phyloP scores from a whole-genome alignment of 2,888 invertebrate genomes.

The Unio pictorum region DNA sequence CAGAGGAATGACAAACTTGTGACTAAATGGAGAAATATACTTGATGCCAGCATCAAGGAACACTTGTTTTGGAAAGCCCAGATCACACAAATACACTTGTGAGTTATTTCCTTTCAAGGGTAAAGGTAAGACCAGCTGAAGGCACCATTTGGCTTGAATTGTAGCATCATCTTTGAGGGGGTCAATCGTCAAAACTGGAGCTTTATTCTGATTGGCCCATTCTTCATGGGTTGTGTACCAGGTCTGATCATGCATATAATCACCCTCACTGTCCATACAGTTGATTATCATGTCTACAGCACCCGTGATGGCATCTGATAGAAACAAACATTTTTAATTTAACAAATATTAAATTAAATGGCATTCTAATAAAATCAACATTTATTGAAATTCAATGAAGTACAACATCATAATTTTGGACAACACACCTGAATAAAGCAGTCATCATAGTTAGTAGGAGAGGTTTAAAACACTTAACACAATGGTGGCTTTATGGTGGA shows the following conservation, averaged over 20 bases:
- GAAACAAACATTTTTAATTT: conserved; percentile 1
- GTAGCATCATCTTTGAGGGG: conserved; percentile 79
- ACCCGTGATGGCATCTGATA: conserved; percentile 57
- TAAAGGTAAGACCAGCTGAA: conserved; percentile 82
- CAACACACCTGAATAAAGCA: too few species aligned
- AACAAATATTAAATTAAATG: background rate
- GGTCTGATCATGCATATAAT: conserved; percentile 44
- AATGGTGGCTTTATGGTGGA: too few species aligned
- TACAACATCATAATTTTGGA: too few species aligned
- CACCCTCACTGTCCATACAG: conserved; percentile 67
- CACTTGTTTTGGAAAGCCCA: conserved; percentile 85
- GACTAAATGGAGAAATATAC: conserved; percentile 89
- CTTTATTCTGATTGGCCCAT: conserved; percentile 82
- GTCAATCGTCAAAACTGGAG: conserved; percentile 84
- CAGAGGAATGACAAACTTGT: conserved; percentile 85
- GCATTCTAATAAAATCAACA: background rate
- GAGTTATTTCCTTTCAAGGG: conserved; percentile 77
- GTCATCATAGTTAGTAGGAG: too few species aligned
- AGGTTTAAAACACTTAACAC: too few species aligned
- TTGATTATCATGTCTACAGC: conserved; percentile 68
- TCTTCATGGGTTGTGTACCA: conserved; percentile 76
- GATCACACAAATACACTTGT: conserved; percentile 84
- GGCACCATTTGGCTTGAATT: conserved; percentile 78
- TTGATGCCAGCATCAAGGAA: conserved; percentile 83
- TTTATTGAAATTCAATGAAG: background rate